Base-by-base conservation (phyloP, 2,113 vertebrate species). In the Chionomys nivalis region DNA sequence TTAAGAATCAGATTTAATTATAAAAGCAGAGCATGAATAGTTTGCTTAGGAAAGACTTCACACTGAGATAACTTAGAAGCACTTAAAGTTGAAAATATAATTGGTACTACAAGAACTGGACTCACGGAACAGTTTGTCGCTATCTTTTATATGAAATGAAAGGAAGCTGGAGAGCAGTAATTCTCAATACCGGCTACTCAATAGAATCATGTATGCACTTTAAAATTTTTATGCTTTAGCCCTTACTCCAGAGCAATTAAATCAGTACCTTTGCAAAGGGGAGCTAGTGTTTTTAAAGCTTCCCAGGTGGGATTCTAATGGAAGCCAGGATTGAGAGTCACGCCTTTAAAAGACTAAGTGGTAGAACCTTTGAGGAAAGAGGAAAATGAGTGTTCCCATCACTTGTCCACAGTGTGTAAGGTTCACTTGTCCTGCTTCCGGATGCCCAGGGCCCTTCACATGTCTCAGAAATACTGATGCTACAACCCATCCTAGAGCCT, bases 21-120 rank as follows among this genome's bases (percentile, higher is more conserved):
- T 19, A 63, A 95, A 96, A 95, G 14, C n/a, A 95, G 23, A 70
- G 66, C 49, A 65, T 63, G 61, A 36, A 33, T 90, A 88, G 72
- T 95, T 95, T 89, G 90, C 77, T 91, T 90, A 93, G 66, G 85
- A 93, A 76, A 93, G 9, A 8, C 49, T 96, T 94, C 79, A 95
- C 63, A 92, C 21, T 79, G 39, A 52, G 28, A 89, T 81, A 92
- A 81, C 61, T 66, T 92, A 83, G 83, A 72, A 93, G 86, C n/a
- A 95, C 3, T 90, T 90, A 89, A 87, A 76, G 87, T 88, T 42
- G 86, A 75, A 94, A 95, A 94, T 90, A 85, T 12, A 90, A 94
- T 86, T 94, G 31, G 82, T n/a, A 36, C 24, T 49, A 73, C 39
- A 81, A 92, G 94, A 83, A 65, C 19, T 75, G 92, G 79, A 90